A percentile compares a stretch with the other conserved stretches of the same genome.
phyloP scores from a whole-genome alignment of 2,888 invertebrate genomes.

The Lycocerus yunnanus region DNA sequence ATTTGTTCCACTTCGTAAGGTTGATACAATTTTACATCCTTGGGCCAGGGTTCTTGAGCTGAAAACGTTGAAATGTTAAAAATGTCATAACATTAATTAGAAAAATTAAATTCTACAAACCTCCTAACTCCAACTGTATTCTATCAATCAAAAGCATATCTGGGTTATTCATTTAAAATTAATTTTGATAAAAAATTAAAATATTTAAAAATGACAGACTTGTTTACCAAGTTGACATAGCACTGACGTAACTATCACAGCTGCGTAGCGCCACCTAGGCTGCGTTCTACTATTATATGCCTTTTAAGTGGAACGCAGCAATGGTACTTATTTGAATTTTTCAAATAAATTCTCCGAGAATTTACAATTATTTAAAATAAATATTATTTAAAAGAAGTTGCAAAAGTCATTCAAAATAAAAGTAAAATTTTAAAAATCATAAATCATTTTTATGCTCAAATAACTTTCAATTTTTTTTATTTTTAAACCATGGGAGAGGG shows the following conservation, averaged over 20 bases:
- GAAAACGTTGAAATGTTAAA: slow-evolving; percentile 44
- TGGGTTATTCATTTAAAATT: not conserved
- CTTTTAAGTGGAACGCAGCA: too few relatives aligned
- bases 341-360: too few relatives aligned
- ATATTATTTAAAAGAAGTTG: too few relatives aligned
- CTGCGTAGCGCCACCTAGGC: too few relatives aligned
- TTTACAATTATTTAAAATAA: too few relatives aligned
- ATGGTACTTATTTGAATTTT: too few relatives aligned
- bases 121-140: slow-evolving; percentile 35
- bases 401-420: too few relatives aligned
- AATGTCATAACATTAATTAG: not conserved
- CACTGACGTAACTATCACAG: not conserved
- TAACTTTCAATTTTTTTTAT: too few relatives aligned
- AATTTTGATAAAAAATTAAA: not conserved
- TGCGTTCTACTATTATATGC: too few relatives aligned
- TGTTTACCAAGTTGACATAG: not conserved
- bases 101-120: slow-evolving; percentile 13
- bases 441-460: too few relatives aligned
- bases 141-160: slow-evolving; percentile 32
- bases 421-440: too few relatives aligned
- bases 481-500: too few relatives aligned
- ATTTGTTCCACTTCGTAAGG: slow-evolving; percentile 95
- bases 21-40: slow-evolving; percentile 83
- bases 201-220: not conserved
- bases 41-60: slow-evolving; percentile 91